A percentile compares a stretch with the other conserved stretches of the same genome.
Conservation (phyloP, 2,113 vertebrate species). For the Chaetodon trifascialis region DNA sequence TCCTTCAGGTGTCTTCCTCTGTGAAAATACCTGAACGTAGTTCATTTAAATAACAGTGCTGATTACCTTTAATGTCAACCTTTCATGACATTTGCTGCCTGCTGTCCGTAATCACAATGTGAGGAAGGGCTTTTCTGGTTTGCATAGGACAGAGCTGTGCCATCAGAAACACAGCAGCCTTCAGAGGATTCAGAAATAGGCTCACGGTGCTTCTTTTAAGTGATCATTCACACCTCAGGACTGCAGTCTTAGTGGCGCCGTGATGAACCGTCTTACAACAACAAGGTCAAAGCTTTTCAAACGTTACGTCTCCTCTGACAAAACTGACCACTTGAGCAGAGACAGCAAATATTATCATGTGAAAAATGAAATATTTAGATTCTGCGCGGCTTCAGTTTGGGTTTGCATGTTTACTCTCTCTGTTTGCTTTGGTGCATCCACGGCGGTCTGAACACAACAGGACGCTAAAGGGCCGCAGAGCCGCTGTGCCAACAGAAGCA, state of each 20-base stretch:
- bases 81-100: not conserved
- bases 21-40: too few species aligned
- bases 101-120: not conserved
- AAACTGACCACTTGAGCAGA: not conserved
- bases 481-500: not conserved
- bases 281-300: conserved; percentile 9
- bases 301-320: not conserved
- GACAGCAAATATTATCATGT: not conserved
- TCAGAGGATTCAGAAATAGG: not conserved
- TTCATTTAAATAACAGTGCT: too few species aligned
- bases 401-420: conserved; percentile 30
- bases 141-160: too few species aligned
- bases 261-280: too few species aligned
- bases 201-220: not conserved
- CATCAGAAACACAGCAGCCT: not conserved
- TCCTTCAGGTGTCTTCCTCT: too few species aligned
- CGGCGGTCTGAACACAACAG: not conserved
- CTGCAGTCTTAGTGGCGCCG: too few species aligned
- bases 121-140: not conserved
- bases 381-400: not conserved
- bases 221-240: not conserved
- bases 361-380: not conserved
- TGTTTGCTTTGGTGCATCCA: conserved; percentile 18
- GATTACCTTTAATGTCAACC: not conserved
- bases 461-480: not conserved